Conservation (phyloP, 2,113 vertebrate species). For the Rhadina sibilatrix region DNA sequence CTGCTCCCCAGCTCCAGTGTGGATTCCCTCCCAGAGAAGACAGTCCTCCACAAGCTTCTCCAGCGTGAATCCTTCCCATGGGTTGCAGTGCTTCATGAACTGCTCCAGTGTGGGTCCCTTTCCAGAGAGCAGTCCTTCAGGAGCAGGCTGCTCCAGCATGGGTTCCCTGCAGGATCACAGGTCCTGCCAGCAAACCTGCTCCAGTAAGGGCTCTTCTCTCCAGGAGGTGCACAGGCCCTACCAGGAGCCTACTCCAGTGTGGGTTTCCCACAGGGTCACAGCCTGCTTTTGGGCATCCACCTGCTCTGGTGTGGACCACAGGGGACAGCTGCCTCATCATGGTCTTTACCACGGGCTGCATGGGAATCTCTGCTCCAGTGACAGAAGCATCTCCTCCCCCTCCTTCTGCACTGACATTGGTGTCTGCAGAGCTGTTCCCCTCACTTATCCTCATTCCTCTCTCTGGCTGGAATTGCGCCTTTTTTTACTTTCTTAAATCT, state of each 20-base stretch:
- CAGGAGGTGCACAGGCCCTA: neutral
- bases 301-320: neutral
- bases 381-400: neutral
- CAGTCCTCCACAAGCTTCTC: neutral
- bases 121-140: neutral
- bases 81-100: neutral
- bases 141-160: neutral
- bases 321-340: neutral
- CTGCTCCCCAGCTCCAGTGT: no score
- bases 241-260: neutral
- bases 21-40: neutral
- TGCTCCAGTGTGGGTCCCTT: neutral
- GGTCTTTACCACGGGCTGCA: neutral
- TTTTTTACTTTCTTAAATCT: neutral
- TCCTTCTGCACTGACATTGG: neutral
- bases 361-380: neutral
- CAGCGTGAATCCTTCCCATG: neutral
- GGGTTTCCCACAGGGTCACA: neutral
- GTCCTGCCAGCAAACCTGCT: neutral
- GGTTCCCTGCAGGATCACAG: neutral
- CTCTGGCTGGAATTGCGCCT: accelerated
- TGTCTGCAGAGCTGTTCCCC: neutral
- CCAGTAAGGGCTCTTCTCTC: neutral
- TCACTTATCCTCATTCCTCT: neutral
- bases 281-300: neutral